phyloP scores from a whole-genome alignment of 2,797 vertebrate species.

The Clarias platycephalus region DNA sequence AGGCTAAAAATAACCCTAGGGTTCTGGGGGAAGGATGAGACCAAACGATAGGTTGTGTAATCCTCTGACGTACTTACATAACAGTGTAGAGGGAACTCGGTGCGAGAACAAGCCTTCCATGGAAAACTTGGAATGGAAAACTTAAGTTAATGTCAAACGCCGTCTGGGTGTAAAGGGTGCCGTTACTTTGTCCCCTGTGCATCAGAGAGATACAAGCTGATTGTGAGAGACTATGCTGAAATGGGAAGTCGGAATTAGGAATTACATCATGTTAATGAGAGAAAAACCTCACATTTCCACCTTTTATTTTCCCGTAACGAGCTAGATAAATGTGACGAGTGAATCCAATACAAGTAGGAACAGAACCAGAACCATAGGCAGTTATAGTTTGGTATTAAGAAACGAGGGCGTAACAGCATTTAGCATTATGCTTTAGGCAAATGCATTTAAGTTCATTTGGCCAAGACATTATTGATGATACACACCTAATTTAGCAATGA shows the following conservation, averaged over 20 bases:
- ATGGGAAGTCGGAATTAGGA: neutral
- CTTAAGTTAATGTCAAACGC: neutral
- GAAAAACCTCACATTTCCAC: neutral
- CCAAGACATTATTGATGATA: neutral
- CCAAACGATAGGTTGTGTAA: constrained; percentile 41
- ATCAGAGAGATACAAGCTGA: neutral
- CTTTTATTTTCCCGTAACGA: neutral
- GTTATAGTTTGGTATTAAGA: neutral
- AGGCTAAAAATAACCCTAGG: constrained; percentile 56
- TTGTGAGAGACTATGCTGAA: neutral
- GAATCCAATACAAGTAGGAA: neutral
- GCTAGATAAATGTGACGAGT: neutral
- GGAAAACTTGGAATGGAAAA: constrained; percentile 12
- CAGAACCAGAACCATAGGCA: too few relatives aligned
- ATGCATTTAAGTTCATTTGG: neutral
- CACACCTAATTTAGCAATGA: too few relatives aligned
- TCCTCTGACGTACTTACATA: constrained; percentile 46
- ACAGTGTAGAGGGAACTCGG: constrained; percentile 1
- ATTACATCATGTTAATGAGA: neutral
- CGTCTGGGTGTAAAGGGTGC: neutral
- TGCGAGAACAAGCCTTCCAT: constrained; percentile 29
- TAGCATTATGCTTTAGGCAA: neutral
- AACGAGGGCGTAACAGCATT: neutral
- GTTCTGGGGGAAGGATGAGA: constrained; percentile 14
- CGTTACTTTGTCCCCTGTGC: neutral